Base-by-base conservation (phyloP, 2,888 invertebrate genomes). In the Dasypogon diadema region DNA sequence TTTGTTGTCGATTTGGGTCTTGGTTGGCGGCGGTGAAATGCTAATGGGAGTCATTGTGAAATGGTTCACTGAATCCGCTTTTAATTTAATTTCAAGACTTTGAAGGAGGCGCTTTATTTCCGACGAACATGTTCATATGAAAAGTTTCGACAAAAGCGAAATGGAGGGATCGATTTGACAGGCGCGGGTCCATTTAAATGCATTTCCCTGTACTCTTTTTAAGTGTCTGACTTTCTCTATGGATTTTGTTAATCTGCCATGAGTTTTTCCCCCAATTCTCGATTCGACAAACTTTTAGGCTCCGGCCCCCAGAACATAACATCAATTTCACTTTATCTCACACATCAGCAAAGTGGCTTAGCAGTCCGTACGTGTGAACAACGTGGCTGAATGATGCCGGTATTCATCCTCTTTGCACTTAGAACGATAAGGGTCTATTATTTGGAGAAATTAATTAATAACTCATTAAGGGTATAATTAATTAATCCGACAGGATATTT, bases 401-500 rank as follows among this genome's bases (percentile, higher is more conserved):
- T n/a, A 54, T 21, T 18, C 21, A 18, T 22, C 54, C 22, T 54
- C 21, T 54, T 54, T 18, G 12, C 21, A 18, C 26, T 26, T 56
- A 30, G 30, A 26, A 24, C 26, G 24, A 18, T 51, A 68, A 51
- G 26, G 14, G 26, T 51, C 22, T 24, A 30, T 42, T 51, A 26
- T 68, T 48, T 24, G 12, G 18, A 18, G 51, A 51, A 14, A 68
- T 68, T 68, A 68, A 68, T 68, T 68, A 68, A 68, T 68, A 68
- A 51, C 68, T 22, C 68, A 68, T 68, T 68, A 68, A 26, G 68
- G 30, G 51, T 14, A 51, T 68, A 51, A 68, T 68, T 68, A 68
- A 68, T 68, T 68, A 68, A 68, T 68, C 68, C 51, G 24, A 24
- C 51, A 51, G 51, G 37, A 51, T 68, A 30, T 51, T 68, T 26